Percentiles rank a stretch among this genome's conserved stretches.
These are phyloP conservation scores for Cathartes aura DNA, from an alignment of 2,113 vertebrate genomes.

Conservation along the genomic window DNA sequence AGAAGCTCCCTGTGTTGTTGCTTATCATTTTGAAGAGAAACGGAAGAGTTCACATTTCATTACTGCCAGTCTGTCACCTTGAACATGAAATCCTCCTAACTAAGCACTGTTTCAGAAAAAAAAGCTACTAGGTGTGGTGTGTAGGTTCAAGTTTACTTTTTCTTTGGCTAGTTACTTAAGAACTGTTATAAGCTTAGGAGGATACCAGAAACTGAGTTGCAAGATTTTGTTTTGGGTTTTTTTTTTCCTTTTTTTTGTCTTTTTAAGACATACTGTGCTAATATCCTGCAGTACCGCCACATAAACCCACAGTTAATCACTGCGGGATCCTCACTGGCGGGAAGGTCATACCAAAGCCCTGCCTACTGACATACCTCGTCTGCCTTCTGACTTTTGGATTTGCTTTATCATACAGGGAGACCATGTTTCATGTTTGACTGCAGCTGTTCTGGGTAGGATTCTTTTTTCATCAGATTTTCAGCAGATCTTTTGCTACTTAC, in stretches of 20 bases:
- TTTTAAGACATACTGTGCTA: background rate
- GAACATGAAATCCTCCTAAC: background rate
- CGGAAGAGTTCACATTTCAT: constrained; percentile 1
- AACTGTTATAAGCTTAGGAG: background rate
- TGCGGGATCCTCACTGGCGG: fast-evolving
- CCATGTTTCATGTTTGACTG: fast-evolving
- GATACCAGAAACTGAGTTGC: background rate
- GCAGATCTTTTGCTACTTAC: background rate
- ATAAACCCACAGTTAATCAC: background rate
- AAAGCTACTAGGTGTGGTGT: background rate
- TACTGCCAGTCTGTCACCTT: constrained; percentile 13
- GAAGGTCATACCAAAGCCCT: background rate
- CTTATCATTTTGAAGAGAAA: constrained; percentile 10
- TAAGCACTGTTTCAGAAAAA: background rate
- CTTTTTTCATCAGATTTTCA: background rate
- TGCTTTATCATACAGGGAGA: background rate
- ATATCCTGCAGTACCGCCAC: too few species aligned
- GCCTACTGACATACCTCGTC: background rate
- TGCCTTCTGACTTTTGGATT: background rate
- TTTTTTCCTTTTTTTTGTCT: fast-evolving
- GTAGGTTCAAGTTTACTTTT: background rate
- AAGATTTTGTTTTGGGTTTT: background rate
- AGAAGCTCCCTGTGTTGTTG: constrained; percentile 44
- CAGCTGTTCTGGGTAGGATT: background rate
- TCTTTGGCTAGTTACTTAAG: background rate